Evolutionary conservation across 2,113 vertebrate genomes (phyloP).

Genomic region (Aegithalos caudatus): DNA sequence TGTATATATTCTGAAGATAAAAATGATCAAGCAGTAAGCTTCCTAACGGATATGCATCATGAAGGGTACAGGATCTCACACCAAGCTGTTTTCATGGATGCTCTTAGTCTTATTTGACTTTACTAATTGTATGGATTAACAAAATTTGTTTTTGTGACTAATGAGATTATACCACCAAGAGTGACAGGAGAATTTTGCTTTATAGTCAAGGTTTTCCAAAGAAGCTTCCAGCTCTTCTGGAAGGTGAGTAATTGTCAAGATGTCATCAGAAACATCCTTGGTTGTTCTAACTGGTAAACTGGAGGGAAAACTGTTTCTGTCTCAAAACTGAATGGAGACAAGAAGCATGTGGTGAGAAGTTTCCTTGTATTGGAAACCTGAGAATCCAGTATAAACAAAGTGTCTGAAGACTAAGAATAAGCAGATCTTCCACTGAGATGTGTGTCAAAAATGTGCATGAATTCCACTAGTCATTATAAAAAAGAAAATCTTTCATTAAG

Average conservation of each 20-base stretch:
- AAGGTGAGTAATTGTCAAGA: neutral
- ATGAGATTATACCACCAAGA: neutral
- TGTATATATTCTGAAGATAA: neutral
- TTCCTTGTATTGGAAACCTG: neutral
- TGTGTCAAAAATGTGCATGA: fast-evolving
- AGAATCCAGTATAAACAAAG: neutral
- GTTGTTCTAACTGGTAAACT: neutral
- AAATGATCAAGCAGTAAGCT: neutral
- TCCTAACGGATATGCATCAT: fast-evolving
- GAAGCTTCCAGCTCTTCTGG: neutral
- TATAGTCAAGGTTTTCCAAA: neutral
- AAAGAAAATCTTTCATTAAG: neutral
- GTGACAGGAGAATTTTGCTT: neutral
- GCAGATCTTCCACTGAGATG: neutral
- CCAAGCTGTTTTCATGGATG: neutral
- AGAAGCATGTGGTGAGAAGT: neutral
- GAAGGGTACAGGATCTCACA: neutral
- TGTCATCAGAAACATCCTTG: neutral
- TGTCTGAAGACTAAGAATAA: neutral
- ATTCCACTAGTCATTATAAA: neutral
- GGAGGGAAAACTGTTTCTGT: neutral
- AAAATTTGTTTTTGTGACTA: neutral
- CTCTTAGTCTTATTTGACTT: neutral
- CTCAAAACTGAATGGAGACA: neutral
- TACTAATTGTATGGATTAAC: neutral